phyloP scores from a whole-genome alignment of 2,797 vertebrate genomes.

The Chloroceryle amazona region DNA sequence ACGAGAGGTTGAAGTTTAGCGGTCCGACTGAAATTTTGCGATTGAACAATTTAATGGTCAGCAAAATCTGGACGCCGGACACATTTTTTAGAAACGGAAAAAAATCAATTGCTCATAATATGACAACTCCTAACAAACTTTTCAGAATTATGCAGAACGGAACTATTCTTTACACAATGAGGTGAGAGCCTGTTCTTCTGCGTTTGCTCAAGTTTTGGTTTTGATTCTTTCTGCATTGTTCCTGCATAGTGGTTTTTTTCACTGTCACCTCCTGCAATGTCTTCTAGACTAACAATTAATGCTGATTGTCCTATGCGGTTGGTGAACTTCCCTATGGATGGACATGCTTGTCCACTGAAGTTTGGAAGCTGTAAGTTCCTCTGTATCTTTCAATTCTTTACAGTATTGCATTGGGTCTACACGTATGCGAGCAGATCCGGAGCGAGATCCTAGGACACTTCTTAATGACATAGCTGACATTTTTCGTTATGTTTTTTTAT shows the following conservation, averaged over 20 bases:
- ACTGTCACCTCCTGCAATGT: slow-evolving; percentile 12
- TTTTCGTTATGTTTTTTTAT: background rate
- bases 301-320: slow-evolving; percentile 97
- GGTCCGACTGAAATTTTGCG: slow-evolving; percentile 94
- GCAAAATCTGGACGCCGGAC: slow-evolving; percentile 98
- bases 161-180: slow-evolving; percentile 98
- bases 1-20: slow-evolving; percentile 91
- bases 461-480: background rate
- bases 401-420: background rate
- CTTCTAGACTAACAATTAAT: slow-evolving; percentile 92
- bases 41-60: slow-evolving; percentile 98
- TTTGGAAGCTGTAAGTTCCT: slow-evolving; percentile 97
- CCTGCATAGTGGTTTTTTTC: background rate
- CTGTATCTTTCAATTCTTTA: background rate
- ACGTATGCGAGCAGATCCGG: background rate
- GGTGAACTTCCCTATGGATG: slow-evolving; percentile 98
- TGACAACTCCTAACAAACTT: slow-evolving; percentile 97
- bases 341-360: slow-evolving; percentile 95
- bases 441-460: background rate
- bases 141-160: slow-evolving; percentile 99
- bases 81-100: slow-evolving; percentile 99
- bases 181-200: slow-evolving; percentile 77
- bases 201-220: background rate
- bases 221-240: background rate
- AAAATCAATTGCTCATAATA: slow-evolving; percentile 97